Conservation (phyloP, 1,140 invertebrate genomes). For the Doryteuthis pealeii region DNA sequence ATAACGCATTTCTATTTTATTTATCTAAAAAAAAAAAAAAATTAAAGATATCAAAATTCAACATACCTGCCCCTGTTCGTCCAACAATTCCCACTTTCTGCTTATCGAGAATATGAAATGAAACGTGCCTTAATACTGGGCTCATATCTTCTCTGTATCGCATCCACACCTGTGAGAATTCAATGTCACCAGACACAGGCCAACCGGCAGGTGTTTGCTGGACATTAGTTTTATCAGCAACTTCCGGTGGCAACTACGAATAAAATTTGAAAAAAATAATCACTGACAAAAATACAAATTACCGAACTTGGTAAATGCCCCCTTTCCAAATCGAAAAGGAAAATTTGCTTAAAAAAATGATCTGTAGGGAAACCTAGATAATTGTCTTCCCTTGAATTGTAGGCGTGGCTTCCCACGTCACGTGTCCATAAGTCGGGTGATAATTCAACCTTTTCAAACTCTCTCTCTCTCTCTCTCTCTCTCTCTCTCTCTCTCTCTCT, state of each 20-base stretch:
- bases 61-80: constrained; percentile 37
- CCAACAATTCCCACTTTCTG: constrained; percentile 65
- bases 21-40: too few relatives aligned
- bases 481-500: too few relatives aligned
- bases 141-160: constrained; percentile 60
- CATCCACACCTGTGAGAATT: constrained; percentile 62
- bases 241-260: background rate
- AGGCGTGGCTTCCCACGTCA: too few relatives aligned
- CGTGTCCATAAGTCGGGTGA: too few relatives aligned
- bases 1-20: too few relatives aligned
- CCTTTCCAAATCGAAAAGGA: too few relatives aligned
- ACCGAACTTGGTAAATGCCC: background rate
- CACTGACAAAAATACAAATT: background rate
- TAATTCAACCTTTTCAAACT: too few relatives aligned
- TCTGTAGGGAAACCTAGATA: too few relatives aligned
- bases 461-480: too few relatives aligned
- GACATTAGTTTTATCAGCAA: background rate
- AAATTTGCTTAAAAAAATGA: too few relatives aligned
- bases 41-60: too few relatives aligned
- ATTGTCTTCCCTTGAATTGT: too few relatives aligned
- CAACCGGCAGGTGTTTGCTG: constrained; percentile 53
- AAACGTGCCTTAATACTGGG: constrained; percentile 61
- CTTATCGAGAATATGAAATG: constrained; percentile 61
- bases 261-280: background rate
- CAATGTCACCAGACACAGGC: constrained; percentile 64